These are phyloP conservation scores for Siderastrea siderea DNA, from an alignment of 92 coral and sea anemone species.

Conservation along the genomic window DNA sequence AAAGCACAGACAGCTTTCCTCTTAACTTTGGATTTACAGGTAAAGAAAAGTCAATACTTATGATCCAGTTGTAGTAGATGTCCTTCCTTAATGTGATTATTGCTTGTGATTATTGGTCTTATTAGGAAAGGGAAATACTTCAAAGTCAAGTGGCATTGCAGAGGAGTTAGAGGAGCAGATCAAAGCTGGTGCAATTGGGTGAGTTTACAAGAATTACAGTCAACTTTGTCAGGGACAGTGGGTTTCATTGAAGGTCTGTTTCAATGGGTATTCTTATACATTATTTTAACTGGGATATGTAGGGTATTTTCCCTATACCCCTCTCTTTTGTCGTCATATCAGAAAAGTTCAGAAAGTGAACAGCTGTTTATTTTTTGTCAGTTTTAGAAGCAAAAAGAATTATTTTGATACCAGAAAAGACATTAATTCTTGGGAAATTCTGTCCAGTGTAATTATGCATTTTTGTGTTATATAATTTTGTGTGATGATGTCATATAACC, in stretches of 20 bases:
- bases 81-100: not conserved
- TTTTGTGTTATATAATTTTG: no score
- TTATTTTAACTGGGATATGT: no score
- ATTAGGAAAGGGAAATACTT: slow-evolving; percentile 79
- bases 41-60: not conserved
- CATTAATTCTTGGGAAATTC: not conserved
- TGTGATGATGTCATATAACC: not conserved
- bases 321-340: no score
- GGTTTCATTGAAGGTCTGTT: no score
- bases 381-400: no score
- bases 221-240: no score
- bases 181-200: slow-evolving; percentile 82
- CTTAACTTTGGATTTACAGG: slow-evolving; percentile 85
- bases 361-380: no score
- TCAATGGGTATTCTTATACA: no score
- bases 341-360: no score
- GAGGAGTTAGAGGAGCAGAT: slow-evolving; percentile 75
- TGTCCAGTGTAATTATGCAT: not conserved
- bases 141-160: slow-evolving; percentile 68
- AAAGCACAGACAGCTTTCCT: slow-evolving; percentile 79
- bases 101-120: not conserved
- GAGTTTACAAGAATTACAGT: not conserved
- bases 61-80: no score
- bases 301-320: no score
- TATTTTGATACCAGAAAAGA: no score